Evolutionary conservation across 2,888 invertebrate species (phyloP), one percentile per base, ranked within the genome.

Genomic region (Schizaphis graminum): DNA sequence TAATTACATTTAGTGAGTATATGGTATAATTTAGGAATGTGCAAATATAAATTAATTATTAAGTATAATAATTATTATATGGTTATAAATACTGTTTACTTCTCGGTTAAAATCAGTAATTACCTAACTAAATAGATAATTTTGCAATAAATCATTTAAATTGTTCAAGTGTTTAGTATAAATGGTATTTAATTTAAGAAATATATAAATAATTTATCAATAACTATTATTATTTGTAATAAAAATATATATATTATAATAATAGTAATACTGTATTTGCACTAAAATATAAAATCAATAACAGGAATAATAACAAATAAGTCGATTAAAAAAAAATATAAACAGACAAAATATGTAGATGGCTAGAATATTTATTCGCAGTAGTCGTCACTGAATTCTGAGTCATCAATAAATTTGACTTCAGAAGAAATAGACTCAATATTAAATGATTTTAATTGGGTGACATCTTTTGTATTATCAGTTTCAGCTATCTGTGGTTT

Each of bases 251-350:
- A 4, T 67, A 26, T 87, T 87, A 89, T 93, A 44, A 85, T 84
- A 88, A 53, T 89, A 91, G 53, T 94, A 94, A 94, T 94, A 94
- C 94, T 94, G 89, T 94, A 86, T 91, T 94, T 91, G 47, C 86
- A 91, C 86, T 67, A 94, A 93, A 94, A 94, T 91, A 21, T 86
- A 94, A 91, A 94, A 94, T 94, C 86, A 91, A 67, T 61, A 67
- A 91, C 90, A 94, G 86, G 49, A 94, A 94, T 84, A 94, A 94
- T 85, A 89, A 92, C 35, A 93, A 89, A 88, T 91, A 91, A 61
- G 85, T 85, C 84, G 86, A 61, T 26, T 77, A 28, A 57, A 94
- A 89, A 92, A 93, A 90, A 16, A 84, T 44, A n/a, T 41, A 89
- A 89, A 89, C 41, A 56, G 53, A 93, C 67, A 93, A 87, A 89